Conservation (phyloP, 2,888 invertebrate species). For the Cosmopolites sordidus region DNA sequence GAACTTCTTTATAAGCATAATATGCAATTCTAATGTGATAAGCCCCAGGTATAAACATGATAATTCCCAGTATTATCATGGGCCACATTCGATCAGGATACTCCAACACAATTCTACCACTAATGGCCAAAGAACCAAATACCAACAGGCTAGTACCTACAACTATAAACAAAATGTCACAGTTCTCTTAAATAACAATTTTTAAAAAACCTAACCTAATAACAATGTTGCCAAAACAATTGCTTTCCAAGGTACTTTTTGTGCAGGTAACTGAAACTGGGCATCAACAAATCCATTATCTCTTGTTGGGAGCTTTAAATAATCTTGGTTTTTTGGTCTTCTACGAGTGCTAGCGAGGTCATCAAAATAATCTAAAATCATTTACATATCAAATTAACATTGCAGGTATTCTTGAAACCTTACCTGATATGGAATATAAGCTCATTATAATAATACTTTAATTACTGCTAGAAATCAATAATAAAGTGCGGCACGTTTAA, state of each 20-base stretch:
- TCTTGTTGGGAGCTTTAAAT: conserved; percentile 50
- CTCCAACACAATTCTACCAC: conserved; percentile 77
- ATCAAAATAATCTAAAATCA: conserved; percentile 49
- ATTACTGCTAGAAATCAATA: too few relatives aligned
- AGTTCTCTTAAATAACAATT: too few relatives aligned
- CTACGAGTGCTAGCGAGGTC: conserved; percentile 56
- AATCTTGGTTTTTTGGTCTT: conserved; percentile 58
- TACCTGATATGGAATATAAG: conserved; percentile 42
- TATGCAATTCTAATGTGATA: conserved; percentile 87
- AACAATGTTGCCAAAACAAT: conserved; percentile 71
- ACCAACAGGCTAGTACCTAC: conserved; percentile 69
- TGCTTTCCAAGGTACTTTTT: conserved; percentile 80
- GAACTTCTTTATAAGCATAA: conserved; percentile 77
- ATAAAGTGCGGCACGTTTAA: too few relatives aligned
- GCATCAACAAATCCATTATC: conserved; percentile 68
- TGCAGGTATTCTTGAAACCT: not conserved
- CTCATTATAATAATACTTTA: conserved; percentile 34
- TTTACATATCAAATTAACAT: too few relatives aligned
- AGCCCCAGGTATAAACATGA: conserved; percentile 90
- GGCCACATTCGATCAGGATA: conserved; percentile 88
- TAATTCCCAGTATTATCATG: conserved; percentile 75
- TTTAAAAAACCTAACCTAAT: conserved; percentile 50
- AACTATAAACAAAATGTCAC: conserved; percentile 24
- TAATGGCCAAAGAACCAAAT: conserved; percentile 71
- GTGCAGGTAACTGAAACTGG: conserved; percentile 62